These are phyloP conservation scores for Theropithecus gelada DNA, from an alignment of 2,113 vertebrate species.

Conservation along the genomic window DNA sequence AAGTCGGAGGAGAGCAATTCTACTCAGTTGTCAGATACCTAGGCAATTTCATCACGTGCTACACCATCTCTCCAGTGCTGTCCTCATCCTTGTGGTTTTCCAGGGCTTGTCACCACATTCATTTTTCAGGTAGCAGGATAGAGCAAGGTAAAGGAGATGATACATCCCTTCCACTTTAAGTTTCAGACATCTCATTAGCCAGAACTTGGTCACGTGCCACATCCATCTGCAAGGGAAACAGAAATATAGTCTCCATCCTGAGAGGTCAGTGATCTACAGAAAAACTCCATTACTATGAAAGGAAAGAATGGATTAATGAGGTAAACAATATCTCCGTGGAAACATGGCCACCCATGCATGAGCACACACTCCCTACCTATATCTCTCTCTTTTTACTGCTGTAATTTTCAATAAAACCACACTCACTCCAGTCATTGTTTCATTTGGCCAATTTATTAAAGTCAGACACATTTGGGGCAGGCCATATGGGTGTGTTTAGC, in stretches of 20 bases:
- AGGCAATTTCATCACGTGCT: neutral
- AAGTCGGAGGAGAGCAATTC: neutral
- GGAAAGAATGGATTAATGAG: constrained; percentile 13
- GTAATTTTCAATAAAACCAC: constrained; percentile 57
- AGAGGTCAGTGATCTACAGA: neutral
- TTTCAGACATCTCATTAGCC: neutral
- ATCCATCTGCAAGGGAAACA: neutral
- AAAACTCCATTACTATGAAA: neutral
- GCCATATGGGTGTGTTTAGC: constrained; percentile 62
- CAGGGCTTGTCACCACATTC: neutral
- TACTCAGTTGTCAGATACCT: neutral
- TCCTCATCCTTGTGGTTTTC: neutral
- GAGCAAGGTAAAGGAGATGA: neutral
- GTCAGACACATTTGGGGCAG: neutral
- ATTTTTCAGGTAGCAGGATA: neutral
- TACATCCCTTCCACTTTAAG: neutral
- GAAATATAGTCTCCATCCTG: neutral
- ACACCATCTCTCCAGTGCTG: neutral
- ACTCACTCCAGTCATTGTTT: constrained; percentile 52
- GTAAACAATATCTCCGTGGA: neutral
- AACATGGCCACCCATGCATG: neutral
- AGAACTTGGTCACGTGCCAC: neutral
- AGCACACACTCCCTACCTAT: neutral
- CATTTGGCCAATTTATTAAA: constrained; percentile 68
- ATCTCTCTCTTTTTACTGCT: neutral